Evolutionary conservation across 2,797 vertebrate genomes (phyloP).

Genomic region (Argentina silus): DNA sequence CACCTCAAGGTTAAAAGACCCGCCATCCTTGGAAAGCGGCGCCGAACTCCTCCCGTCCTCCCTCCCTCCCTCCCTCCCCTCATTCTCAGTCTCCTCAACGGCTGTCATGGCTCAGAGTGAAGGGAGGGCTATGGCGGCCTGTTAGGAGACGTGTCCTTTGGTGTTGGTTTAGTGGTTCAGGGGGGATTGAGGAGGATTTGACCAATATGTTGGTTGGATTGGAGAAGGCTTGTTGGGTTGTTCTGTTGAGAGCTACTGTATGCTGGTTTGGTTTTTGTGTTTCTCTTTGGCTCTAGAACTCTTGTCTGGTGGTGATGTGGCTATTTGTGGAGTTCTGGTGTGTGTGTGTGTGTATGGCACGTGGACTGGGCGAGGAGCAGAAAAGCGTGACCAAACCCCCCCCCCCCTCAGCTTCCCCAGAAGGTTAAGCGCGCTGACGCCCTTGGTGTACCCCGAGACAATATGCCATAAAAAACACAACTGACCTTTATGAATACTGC

Average conservation of each 20-base stretch:
- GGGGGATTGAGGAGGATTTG: background rate
- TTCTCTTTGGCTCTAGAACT: no score
- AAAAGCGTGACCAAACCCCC: slow-evolving; percentile 6
- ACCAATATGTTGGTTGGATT: no score
- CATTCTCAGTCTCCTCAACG: background rate
- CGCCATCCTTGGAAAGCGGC: no score
- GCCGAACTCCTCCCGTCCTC: background rate
- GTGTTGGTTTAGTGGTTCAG: background rate
- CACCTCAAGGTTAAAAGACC: no score
- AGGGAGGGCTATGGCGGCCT: background rate
- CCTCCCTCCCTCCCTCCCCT: background rate
- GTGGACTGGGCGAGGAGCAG: background rate
- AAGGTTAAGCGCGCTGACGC: slow-evolving; percentile 22
- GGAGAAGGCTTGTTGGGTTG: no score
- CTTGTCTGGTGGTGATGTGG: no score
- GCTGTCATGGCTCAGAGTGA: background rate
- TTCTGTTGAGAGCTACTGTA: background rate
- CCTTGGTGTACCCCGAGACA: slow-evolving; percentile 25
- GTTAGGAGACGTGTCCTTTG: slow-evolving; percentile 7
- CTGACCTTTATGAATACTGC: slow-evolving; percentile 73
- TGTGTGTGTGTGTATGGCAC: no score
- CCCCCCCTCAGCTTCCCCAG: background rate
- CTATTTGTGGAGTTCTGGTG: no score
- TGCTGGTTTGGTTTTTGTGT: no score
- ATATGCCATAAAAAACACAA: slow-evolving; percentile 49